These are phyloP conservation scores for Micromussa lordhowensis DNA, from an alignment of 92 coral and sea anemone genomes.

Conservation along the genomic window DNA sequence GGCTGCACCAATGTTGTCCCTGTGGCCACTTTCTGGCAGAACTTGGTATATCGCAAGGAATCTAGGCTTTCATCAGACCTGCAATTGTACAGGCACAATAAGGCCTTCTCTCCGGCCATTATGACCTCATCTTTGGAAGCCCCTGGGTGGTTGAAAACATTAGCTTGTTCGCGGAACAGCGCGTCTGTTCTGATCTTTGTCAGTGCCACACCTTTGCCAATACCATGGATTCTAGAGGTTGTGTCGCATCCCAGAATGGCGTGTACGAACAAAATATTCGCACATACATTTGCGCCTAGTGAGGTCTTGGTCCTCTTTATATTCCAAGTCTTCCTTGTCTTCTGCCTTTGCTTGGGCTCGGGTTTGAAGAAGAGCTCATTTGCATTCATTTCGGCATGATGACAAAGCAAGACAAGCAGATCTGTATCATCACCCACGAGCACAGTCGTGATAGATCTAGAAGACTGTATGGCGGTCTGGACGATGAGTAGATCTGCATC, in stretches of 20 bases:
- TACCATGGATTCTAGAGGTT: slow-evolving; percentile 64
- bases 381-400: slow-evolving; percentile 36
- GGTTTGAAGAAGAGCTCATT: slow-evolving; percentile 60
- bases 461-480: slow-evolving; percentile 44
- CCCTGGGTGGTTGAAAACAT: too few relatives aligned
- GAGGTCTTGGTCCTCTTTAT: slow-evolving; percentile 55
- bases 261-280: slow-evolving; percentile 53
- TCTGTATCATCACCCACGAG: slow-evolving; percentile 63
- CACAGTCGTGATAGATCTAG: slow-evolving; percentile 36
- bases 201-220: slow-evolving; percentile 62
- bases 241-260: too few relatives aligned
- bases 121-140: slow-evolving; percentile 30
- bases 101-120: slow-evolving; percentile 8
- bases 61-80: slow-evolving; percentile 40
- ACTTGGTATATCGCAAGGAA: too few relatives aligned
- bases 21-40: slow-evolving; percentile 62
- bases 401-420: slow-evolving; percentile 47
- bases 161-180: slow-evolving; percentile 16
- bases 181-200: slow-evolving; percentile 28
- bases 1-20: slow-evolving; percentile 50
- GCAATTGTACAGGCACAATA: slow-evolving; percentile 40
- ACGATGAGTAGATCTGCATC: slow-evolving; percentile 60
- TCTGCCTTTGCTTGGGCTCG: slow-evolving; percentile 48
- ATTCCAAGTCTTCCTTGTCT: slow-evolving; percentile 46
- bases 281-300: too few relatives aligned